phyloP scores from a whole-genome alignment of 2,888 invertebrate species.

The Adelphocoris suturalis region DNA sequence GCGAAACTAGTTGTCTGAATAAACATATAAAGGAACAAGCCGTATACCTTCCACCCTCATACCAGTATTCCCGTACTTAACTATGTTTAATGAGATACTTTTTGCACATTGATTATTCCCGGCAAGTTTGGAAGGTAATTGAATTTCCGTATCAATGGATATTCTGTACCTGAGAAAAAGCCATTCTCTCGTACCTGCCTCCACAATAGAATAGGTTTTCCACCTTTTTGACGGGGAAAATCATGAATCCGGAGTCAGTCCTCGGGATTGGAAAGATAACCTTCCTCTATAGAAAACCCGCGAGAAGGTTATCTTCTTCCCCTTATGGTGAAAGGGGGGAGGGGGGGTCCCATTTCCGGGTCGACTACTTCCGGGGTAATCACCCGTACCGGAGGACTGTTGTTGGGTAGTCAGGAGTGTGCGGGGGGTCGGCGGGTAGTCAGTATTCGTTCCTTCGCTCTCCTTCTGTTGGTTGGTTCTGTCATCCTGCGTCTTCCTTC shows the following conservation, averaged over 20 bases:
- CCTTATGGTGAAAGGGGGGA: neutral
- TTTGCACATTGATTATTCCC: too few relatives aligned
- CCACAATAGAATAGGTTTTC: conserved; percentile 3
- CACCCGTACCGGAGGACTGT: conserved; percentile 37
- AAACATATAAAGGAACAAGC: too few relatives aligned
- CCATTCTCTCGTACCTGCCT: neutral
- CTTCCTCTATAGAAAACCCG: conserved; percentile 37
- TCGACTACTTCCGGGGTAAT: conserved; percentile 64
- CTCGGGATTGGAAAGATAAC: conserved; percentile 47
- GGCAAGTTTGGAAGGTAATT: neutral
- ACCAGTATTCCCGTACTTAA: too few relatives aligned
- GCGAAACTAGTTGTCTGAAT: too few relatives aligned
- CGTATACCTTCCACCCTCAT: too few relatives aligned
- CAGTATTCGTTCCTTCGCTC: conserved; percentile 40
- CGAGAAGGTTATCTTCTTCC: conserved; percentile 33
- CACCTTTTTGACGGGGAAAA: neutral
- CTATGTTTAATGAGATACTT: too few relatives aligned
- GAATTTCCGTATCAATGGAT: conserved; percentile 43
- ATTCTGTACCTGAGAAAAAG: neutral
- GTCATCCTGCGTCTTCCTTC: conserved; percentile 43
- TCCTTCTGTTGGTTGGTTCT: conserved; percentile 24
- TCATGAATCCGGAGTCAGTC: neutral
- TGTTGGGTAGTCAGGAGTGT: neutral
- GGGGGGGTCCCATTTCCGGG: conserved; percentile 53
- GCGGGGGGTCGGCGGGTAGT: neutral